These are phyloP conservation scores for Varanus komodoensis DNA, from an alignment of 2,113 vertebrate species.

Conservation along the genomic window DNA sequence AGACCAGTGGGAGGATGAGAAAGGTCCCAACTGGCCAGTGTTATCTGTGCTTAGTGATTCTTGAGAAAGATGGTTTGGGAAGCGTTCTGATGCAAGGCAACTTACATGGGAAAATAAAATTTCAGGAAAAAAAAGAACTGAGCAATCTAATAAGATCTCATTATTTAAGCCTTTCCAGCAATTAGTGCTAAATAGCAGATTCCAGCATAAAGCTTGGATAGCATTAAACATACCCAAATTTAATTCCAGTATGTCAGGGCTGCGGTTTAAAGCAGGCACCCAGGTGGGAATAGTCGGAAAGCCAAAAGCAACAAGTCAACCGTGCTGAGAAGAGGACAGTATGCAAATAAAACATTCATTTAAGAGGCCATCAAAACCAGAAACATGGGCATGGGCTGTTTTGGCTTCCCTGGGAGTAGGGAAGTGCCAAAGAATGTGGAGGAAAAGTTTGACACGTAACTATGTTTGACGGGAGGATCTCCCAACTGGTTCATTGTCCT, in stretches of 20 bases:
- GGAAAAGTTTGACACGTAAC: not conserved
- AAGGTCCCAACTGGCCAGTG: constrained; percentile 9
- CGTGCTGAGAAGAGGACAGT: not conserved
- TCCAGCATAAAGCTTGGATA: constrained; percentile 50
- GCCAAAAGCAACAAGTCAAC: not conserved
- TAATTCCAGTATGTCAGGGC: constrained; percentile 26
- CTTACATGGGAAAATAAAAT: constrained; percentile 12
- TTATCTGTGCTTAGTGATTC: constrained; percentile 21
- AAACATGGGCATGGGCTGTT: not conserved
- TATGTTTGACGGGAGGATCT: constrained; percentile 11
- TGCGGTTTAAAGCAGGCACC: constrained; percentile 39
- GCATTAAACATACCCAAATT: constrained; percentile 35
- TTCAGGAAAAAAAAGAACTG: constrained; percentile 18
- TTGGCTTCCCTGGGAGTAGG: constrained; percentile 24
- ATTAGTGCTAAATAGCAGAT: constrained; percentile 57
- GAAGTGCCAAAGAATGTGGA: constrained; percentile 39
- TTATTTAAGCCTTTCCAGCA: constrained; percentile 52
- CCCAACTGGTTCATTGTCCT: constrained; percentile 44
- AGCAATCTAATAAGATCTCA: constrained; percentile 35
- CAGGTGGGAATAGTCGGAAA: not conserved
- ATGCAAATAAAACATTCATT: constrained; percentile 6
- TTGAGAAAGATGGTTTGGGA: constrained; percentile 35
- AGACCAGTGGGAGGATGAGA: constrained; percentile 34
- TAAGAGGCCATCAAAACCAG: constrained; percentile 29
- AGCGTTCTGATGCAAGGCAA: constrained; percentile 24